Evolutionary conservation across 1,140 invertebrate species (phyloP).

Genomic region (roundworm (Caenorhabditis elegans)): WBcel235 BX284602.5:9177001-9177500

Average conservation of each 20-base stretch:
- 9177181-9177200: neutral
- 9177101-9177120: neutral
- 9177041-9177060: neutral
- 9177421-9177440: neutral
- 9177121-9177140: neutral
- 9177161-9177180: no score
- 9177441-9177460: neutral
- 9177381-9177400: neutral
- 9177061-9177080: neutral
- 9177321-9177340: no score
- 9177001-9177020: slow-evolving; percentile 92
- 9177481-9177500: no score
- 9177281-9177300: neutral
- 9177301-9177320: neutral
- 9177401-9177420: neutral
- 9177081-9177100: neutral
- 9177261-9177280: neutral
- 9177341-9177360: no score
- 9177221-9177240: no score
- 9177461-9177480: neutral
- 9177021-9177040: slow-evolving; percentile 77
- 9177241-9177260: neutral
- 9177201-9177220: neutral
- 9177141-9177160: neutral
- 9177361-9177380: neutral